Percentiles rank a stretch among this genome's conserved stretches.
These are phyloP conservation scores for Pygoscelis antarcticus DNA, from an alignment of 2,113 vertebrate genomes.

Conservation along the genomic window DNA sequence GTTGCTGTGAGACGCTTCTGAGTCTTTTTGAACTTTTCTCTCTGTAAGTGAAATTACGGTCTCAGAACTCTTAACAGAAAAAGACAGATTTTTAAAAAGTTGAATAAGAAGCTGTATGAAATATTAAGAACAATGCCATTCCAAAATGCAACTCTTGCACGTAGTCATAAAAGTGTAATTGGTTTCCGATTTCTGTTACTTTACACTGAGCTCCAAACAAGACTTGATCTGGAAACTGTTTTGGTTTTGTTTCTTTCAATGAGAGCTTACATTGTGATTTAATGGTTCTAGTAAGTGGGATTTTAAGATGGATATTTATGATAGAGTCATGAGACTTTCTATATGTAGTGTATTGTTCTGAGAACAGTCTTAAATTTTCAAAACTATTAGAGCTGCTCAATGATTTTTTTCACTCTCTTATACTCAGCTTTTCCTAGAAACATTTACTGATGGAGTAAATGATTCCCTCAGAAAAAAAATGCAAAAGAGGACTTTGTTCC, in stretches of 20 bases:
- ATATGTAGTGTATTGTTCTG: neutral
- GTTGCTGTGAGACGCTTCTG: neutral
- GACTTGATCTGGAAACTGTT: neutral
- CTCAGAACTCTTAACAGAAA: neutral
- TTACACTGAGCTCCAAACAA: neutral
- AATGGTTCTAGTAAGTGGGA: neutral
- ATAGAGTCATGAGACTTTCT: neutral
- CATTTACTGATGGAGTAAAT: neutral
- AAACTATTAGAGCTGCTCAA: neutral
- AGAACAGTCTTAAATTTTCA: neutral
- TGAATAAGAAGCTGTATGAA: neutral
- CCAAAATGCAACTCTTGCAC: neutral
- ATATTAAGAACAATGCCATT: neutral
- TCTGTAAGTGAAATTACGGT: rapidly evolving
- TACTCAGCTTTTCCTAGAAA: neutral
- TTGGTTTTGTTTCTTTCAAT: neutral
- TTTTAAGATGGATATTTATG: neutral
- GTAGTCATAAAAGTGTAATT: neutral
- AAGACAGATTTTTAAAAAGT: neutral
- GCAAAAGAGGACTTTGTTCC: neutral
- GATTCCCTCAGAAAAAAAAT: neutral
- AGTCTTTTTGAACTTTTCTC: neutral
- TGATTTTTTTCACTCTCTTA: neutral
- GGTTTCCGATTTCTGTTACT: neutral
- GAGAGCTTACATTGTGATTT: neutral